These are phyloP conservation scores for Cyrtorhinus lividipennis DNA, from an alignment of 1,140 invertebrate species.

Conservation along the genomic window DNA sequence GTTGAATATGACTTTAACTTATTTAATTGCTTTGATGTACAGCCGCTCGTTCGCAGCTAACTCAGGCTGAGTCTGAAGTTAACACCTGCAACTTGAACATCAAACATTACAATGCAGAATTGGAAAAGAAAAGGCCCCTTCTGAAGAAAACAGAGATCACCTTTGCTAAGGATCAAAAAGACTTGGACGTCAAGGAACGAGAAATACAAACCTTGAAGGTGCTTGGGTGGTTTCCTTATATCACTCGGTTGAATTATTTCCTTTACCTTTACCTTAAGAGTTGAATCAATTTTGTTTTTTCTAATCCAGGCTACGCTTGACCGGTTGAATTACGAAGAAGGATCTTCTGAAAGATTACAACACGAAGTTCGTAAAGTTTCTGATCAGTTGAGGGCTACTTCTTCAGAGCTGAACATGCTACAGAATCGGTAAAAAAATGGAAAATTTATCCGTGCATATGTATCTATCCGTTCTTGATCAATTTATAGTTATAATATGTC, in stretches of 20 bases:
- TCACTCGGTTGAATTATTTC: background rate
- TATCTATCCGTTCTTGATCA: too few relatives aligned
- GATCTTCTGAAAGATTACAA: constrained; percentile 41
- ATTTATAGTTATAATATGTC: too few relatives aligned
- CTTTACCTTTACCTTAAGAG: background rate
- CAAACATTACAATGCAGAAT: constrained; percentile 47
- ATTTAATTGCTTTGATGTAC: too few relatives aligned
- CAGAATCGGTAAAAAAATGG: background rate
- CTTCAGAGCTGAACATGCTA: background rate
- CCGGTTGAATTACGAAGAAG: constrained; percentile 53
- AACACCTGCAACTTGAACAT: constrained; percentile 66
- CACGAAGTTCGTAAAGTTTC: constrained; percentile 23
- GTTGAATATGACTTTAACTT: too few relatives aligned
- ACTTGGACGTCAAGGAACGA: constrained; percentile 43
- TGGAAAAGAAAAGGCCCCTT: constrained; percentile 52
- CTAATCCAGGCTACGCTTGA: constrained; percentile 36
- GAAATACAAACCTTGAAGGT: constrained; percentile 43
- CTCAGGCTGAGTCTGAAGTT: constrained; percentile 62
- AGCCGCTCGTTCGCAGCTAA: constrained; percentile 60
- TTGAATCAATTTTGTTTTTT: background rate
- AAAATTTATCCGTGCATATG: too few relatives aligned
- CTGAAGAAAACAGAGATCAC: constrained; percentile 52
- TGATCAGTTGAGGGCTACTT: background rate
- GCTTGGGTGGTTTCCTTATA: too few relatives aligned
- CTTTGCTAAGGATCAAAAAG: constrained; percentile 52